Evolutionary conservation across 1,140 invertebrate genomes (phyloP), one percentile per base, ranked within the genome.

Genomic region (Euglossa dilemma): DNA sequence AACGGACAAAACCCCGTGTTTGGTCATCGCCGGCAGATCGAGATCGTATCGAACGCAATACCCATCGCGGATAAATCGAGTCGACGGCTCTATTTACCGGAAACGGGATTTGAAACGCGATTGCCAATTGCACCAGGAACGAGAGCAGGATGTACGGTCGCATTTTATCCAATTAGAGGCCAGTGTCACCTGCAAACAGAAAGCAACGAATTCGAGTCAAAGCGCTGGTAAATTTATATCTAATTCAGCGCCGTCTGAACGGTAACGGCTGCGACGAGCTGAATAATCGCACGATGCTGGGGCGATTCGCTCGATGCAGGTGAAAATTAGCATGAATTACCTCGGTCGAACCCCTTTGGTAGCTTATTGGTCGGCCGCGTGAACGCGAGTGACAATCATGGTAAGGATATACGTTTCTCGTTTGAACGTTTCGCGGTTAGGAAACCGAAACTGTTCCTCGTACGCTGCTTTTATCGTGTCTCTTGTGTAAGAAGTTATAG

Each of bases 161-260:
- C 86, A 87, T 87, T 50, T 84, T 79, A 74, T 57, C 54, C 67
- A 71, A 75, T 79, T 64, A 74, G 73, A 78, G 3, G 52, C 28
- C 66, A 85, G 72, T 83, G 61, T 87, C 64, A 86, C 85, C 64
- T 75, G 57, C 43, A 11, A 79, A 61, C 52, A n/a, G 28, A 72
- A 28, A 71, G 3, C 2, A 50, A 43, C 7, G n/a, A 70, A 25
- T 63, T 80, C 16, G 11, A 45, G 5, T 72, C 52, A 43, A 73
- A 23, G 7, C 25, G 6, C 14, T 9, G 9, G 16, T 0, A 28
- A 50, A 63, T 20, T n/a, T 12, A 47, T 23, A 12, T 25, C 18
- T 47, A 61, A 61, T 61, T 74, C 18, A 20, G 2, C 1, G 52
- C 20, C 9, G 7, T 23, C 23, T 1, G 25, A 28, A 11, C 0